Conservation (phyloP, 2,113 vertebrate genomes). For the Callopanchax toddi region DNA sequence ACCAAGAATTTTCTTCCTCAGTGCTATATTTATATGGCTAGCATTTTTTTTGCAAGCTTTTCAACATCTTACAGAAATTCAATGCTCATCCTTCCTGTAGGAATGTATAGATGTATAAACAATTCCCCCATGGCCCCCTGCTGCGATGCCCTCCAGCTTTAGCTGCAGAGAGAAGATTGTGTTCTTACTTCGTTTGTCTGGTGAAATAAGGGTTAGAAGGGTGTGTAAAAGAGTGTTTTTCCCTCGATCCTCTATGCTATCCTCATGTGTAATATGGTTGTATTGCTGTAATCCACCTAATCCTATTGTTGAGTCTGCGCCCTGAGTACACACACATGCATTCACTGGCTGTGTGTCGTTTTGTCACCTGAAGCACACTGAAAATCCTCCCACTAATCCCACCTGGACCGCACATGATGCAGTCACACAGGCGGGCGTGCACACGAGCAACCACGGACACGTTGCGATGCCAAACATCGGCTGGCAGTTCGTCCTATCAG, state of each 20-base stretch:
- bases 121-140: slow-evolving; percentile 8
- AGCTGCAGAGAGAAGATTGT: slow-evolving; percentile 47
- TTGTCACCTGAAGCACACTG: slow-evolving; percentile 65
- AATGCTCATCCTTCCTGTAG: neutral
- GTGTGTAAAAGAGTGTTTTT: slow-evolving; percentile 44
- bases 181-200: slow-evolving; percentile 42
- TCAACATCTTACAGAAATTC: neutral
- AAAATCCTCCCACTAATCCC: slow-evolving; percentile 57
- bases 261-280: slow-evolving; percentile 66
- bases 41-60: neutral
- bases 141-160: slow-evolving; percentile 24
- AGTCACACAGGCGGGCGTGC: neutral
- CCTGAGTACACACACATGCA: slow-evolving; percentile 25
- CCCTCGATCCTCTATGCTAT: slow-evolving; percentile 51
- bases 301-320: slow-evolving; percentile 72
- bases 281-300: slow-evolving; percentile 77
- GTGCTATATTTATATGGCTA: neutral
- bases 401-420: slow-evolving; percentile 51
- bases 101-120: slow-evolving; percentile 18
- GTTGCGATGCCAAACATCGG: slow-evolving; percentile 30
- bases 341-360: slow-evolving; percentile 24
- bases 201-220: slow-evolving; percentile 56
- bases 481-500: slow-evolving; percentile 54
- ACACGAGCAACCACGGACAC: neutral
- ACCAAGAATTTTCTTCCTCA: neutral